These are phyloP conservation scores for Drosophila aldrichi DNA, from an alignment of 2,888 invertebrate species.

Conservation along the genomic window DNA sequence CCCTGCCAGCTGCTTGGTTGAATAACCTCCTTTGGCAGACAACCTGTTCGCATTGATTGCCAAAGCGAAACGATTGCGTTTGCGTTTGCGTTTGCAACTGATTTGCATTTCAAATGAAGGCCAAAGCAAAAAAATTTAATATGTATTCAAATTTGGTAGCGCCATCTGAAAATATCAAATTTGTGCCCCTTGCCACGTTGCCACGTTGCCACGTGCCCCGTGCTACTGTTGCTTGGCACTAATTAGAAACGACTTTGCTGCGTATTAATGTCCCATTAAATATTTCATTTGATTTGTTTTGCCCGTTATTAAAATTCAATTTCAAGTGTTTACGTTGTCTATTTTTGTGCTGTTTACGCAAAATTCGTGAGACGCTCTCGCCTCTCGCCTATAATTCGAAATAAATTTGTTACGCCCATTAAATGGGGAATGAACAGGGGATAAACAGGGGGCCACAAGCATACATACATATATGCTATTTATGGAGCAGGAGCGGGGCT, in stretches of 20 bases:
- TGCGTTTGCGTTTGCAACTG: constrained; percentile 38
- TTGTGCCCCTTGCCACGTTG: constrained; percentile 5
- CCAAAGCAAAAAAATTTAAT: constrained; percentile 65
- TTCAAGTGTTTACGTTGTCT: constrained; percentile 73
- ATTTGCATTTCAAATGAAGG: constrained; percentile 78
- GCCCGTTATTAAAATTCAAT: constrained; percentile 76
- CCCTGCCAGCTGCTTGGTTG: not conserved
- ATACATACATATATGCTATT: constrained; percentile 48
- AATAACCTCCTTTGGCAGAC: constrained; percentile 8
- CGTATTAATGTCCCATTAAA: constrained; percentile 78
- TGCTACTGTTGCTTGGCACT: constrained; percentile 34
- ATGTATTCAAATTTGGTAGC: constrained; percentile 73
- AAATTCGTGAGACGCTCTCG: constrained; percentile 37
- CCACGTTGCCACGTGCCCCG: not conserved
- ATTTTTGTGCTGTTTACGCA: constrained; percentile 48
- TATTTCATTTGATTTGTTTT: constrained; percentile 73
- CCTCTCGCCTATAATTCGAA: constrained; percentile 60
- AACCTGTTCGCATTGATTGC: constrained; percentile 67
- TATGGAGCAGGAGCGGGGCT: constrained; percentile 41
- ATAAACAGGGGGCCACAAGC: constrained; percentile 8
- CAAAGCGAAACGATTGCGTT: constrained; percentile 27
- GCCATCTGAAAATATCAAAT: constrained; percentile 37
- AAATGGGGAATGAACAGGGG: constrained; percentile 25
- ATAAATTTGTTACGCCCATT: constrained; percentile 69
- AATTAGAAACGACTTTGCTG: constrained; percentile 73